phyloP scores from a whole-genome alignment of 2,113 vertebrate species.

The Zootoca vivipara region DNA sequence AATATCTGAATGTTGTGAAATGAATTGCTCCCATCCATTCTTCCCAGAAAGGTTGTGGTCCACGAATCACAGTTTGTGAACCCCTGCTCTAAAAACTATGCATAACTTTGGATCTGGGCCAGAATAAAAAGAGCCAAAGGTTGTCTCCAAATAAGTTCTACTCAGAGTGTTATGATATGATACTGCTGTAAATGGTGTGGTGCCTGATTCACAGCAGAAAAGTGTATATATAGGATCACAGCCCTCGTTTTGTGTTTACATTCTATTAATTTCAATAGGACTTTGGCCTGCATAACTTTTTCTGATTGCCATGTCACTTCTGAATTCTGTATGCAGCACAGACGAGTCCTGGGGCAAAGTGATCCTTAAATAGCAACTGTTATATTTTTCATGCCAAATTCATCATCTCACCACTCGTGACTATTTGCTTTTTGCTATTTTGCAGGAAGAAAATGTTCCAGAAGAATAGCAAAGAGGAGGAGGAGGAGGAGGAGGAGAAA shows the following conservation, averaged over 20 bases:
- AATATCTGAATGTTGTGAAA: too few species aligned
- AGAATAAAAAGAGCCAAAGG: too few species aligned
- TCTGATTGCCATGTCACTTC: not conserved
- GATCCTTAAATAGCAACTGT: conserved; percentile 18
- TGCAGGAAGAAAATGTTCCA: not conserved
- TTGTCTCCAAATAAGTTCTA: too few species aligned
- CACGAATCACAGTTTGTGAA: too few species aligned
- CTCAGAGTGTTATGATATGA: too few species aligned
- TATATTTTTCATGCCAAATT: conserved; percentile 18
- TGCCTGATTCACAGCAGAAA: not conserved
- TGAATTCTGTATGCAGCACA: not conserved
- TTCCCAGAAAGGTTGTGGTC: too few species aligned
- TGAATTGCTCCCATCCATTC: too few species aligned
- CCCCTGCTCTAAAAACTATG: too few species aligned
- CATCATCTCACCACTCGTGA: not conserved
- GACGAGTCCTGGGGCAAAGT: conserved; percentile 7
- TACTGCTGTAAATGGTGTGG: too few species aligned
- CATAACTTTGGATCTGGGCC: too few species aligned
- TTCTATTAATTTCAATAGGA: conserved; percentile 9
- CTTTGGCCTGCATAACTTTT: not conserved
- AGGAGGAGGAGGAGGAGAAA: too few species aligned
- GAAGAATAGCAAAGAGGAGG: not conserved
- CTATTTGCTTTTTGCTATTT: not conserved
- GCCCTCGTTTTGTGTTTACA: not conserved
- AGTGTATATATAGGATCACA: not conserved